Conservation (phyloP, 2,797 vertebrate species). For the Mormyrops attenuatus region DNA sequence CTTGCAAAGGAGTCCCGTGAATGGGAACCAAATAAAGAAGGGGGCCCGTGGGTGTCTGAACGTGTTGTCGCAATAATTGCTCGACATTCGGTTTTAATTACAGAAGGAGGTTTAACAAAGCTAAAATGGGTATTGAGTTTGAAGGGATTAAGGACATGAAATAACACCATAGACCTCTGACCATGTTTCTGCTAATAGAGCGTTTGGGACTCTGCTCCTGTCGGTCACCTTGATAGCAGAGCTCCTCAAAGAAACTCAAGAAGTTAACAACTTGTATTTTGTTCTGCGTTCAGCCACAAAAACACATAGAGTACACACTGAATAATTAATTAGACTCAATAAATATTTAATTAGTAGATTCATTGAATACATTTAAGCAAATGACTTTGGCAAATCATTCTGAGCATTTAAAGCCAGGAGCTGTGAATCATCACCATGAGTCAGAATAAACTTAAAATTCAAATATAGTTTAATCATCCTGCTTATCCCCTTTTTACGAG, state of each 20-base stretch:
- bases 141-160: constrained; percentile 6
- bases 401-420: not conserved
- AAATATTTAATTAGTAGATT: not conserved
- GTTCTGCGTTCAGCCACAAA: not conserved
- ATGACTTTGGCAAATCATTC: not conserved
- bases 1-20: constrained; percentile 36
- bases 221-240: not conserved
- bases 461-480: not conserved
- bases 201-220: not conserved
- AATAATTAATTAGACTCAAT: not conserved
- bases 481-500: not conserved
- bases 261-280: not conserved
- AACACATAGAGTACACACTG: not conserved
- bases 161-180: not conserved
- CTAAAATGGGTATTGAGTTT: constrained; percentile 19
- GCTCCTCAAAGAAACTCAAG: not conserved
- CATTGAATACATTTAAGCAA: not conserved
- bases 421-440: not conserved
- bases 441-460: not conserved
- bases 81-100: constrained; percentile 26
- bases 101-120: constrained; percentile 33
- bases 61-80: constrained; percentile 39
- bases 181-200: not conserved
- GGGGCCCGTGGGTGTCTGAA: constrained; percentile 35
- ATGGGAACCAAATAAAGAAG: constrained; percentile 18